Conservation (phyloP, 2,113 vertebrate genomes). For the Heterotilapia buettikoferi region DNA sequence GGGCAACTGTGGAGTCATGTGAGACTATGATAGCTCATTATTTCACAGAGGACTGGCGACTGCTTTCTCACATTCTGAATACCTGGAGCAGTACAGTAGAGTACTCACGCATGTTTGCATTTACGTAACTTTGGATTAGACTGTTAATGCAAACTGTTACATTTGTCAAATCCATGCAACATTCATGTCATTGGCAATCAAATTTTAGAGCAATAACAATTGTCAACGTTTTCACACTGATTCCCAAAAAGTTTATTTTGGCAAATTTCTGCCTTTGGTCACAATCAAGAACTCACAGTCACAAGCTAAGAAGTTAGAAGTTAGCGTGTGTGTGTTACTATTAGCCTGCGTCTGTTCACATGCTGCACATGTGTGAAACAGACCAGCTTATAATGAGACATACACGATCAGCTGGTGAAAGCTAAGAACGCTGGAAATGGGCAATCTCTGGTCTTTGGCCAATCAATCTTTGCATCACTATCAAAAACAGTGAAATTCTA, state of each 20-base stretch:
- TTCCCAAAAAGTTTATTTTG: neutral
- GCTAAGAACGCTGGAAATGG: neutral
- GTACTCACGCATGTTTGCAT: neutral
- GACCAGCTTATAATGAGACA: neutral
- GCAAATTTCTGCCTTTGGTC: neutral
- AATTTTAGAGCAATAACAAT: neutral
- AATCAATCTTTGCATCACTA: neutral
- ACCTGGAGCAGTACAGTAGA: neutral
- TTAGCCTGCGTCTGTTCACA: neutral
- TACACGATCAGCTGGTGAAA: neutral
- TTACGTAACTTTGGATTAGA: neutral
- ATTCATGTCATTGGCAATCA: neutral
- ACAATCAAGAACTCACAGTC: neutral
- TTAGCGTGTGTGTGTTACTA: neutral
- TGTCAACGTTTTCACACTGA: neutral
- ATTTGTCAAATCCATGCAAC: neutral
- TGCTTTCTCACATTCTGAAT: neutral
- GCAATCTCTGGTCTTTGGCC: neutral
- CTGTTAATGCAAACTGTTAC: neutral
- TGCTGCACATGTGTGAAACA: neutral
- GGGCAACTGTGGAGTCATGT: neutral
- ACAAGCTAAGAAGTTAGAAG: neutral
- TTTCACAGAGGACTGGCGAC: neutral
- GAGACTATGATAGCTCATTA: neutral
- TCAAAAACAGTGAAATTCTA: neutral